Evolutionary conservation across 2,113 vertebrate genomes (phyloP).

Genomic region (Trinectes maculatus): DNA sequence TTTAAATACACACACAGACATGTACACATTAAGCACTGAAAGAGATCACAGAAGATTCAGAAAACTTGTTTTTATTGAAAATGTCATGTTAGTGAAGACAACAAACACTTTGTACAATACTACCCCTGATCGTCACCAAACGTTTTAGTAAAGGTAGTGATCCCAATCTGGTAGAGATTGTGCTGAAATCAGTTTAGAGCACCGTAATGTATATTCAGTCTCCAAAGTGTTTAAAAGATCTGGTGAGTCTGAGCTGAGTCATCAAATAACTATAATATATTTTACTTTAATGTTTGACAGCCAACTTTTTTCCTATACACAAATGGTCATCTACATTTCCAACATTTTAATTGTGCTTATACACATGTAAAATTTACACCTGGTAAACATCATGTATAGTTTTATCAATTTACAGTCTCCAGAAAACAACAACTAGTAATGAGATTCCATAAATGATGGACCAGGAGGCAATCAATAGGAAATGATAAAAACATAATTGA

Average conservation of each 20-base stretch:
- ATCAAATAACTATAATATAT: constrained; percentile 5
- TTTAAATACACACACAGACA: constrained; percentile 17
- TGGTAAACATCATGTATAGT: constrained; percentile 12
- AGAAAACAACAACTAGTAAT: constrained; percentile 25
- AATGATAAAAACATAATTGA: constrained; percentile 15
- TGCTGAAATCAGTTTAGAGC: constrained; percentile 29
- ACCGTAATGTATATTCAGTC: constrained; percentile 34
- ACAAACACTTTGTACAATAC: constrained; percentile 27
- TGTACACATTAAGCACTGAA: neutral
- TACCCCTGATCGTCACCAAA: constrained; percentile 15
- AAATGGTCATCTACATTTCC: constrained; percentile 3
- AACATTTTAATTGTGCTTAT: constrained; percentile 46
- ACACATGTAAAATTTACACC: constrained; percentile 48
- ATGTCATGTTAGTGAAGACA: constrained; percentile 44
- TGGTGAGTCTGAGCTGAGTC: constrained; percentile 11
- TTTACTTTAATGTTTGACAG: constrained; percentile 2
- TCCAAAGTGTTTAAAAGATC: constrained; percentile 5
- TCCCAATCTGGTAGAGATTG: constrained; percentile 34
- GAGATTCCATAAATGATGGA: constrained; percentile 41
- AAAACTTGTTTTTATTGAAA: constrained; percentile 70
- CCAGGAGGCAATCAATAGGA: constrained; percentile 5
- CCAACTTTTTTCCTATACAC: neutral
- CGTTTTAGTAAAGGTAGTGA: constrained; percentile 12
- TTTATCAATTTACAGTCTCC: constrained; percentile 21
- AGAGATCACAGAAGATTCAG: constrained; percentile 28